Base-by-base conservation (phyloP, 2,888 invertebrate genomes). In the Orthosia gracilis region DNA sequence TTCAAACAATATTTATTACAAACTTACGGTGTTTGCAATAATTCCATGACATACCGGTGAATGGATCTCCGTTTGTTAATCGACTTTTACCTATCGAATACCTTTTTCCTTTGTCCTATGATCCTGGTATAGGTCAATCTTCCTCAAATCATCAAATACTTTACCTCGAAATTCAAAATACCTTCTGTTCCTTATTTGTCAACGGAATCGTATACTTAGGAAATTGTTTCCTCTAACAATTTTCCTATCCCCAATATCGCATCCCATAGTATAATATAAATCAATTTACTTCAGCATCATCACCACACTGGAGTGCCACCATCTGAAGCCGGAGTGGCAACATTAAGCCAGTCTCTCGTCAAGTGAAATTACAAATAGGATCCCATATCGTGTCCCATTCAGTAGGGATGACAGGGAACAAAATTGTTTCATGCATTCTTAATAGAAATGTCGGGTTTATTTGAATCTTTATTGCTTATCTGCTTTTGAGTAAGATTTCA, bases 341-440 rank as follows among this genome's bases (percentile, higher is more conserved):
- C 68, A 70, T 61, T 45, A 68, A 73, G 31, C 75, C 77, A 69
- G 73, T 50, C 64, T 61, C 47, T 17, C 31, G 52, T 70, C 66
- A 69, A 80, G 73, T 69, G 77, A 76, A 66, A 67, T 73, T 79
- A 78, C 74, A 78, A 79, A 80, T 83, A 69, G 69, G 68, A 73
- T 80, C 5, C 23, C 73, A 83, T 83, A 77, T 79, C 72, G 62
- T 58, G 75, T 67, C 69, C 70, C 72, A 73, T 78, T 76, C 73
- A 66, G 69, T 80, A 65, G 63, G 63, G 52, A 61, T 73, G 80
- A 80, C 74, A 63, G 65, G 73, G 68, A 69, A 40, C 59, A 47
- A 63, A 69, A 78, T 79, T 82, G 82, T 83, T 78, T 82, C 66
- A 79, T 82, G 65, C 74, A 78, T 81, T 40, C 13, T 70, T 81